phyloP scores from a whole-genome alignment of 2,888 invertebrate species.

The Cephus runcator region DNA sequence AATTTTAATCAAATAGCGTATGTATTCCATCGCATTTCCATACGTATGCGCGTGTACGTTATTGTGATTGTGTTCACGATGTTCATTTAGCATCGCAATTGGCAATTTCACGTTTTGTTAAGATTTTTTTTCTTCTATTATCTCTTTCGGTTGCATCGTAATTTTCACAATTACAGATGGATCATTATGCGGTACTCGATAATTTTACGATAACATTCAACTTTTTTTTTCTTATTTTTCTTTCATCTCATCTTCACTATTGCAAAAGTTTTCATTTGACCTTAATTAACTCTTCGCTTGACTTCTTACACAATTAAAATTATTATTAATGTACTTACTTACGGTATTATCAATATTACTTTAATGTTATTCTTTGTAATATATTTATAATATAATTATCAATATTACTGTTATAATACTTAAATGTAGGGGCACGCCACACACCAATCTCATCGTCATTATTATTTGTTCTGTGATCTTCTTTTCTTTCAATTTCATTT shows the following conservation, averaged over 20 bases:
- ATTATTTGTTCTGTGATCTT: conserved; percentile 4
- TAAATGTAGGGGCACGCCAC: conserved; percentile 58
- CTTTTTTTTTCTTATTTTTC: conserved; percentile 25
- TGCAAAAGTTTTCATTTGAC: conserved; percentile 46
- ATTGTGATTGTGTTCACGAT: too few species aligned
- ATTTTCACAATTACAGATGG: conserved; percentile 10
- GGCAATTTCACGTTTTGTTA: too few species aligned
- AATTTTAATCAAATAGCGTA: conserved; percentile 28
- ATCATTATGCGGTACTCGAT: conserved; percentile 13
- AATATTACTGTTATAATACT: conserved; percentile 61
- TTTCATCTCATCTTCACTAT: conserved; percentile 41
- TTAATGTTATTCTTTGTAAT: conserved; percentile 30
- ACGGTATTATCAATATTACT: conserved; percentile 29
- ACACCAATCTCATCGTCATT: conserved; percentile 20
- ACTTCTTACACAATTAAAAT: conserved; percentile 53
- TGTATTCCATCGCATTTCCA: too few species aligned
- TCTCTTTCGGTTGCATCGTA: not conserved
- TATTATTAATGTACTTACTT: conserved; percentile 36
- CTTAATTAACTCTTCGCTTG: conserved; percentile 46
- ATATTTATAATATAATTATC: conserved; percentile 60
- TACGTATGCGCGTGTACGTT: too few species aligned
- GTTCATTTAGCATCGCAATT: too few species aligned
- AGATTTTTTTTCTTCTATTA: too few species aligned
- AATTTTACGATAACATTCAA: conserved; percentile 14
- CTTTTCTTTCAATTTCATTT: not conserved